A percentile compares a stretch with the other conserved stretches of the same genome.
phyloP scores from a whole-genome alignment of 2,888 invertebrate genomes.

The Tanypteryx hageni region DNA sequence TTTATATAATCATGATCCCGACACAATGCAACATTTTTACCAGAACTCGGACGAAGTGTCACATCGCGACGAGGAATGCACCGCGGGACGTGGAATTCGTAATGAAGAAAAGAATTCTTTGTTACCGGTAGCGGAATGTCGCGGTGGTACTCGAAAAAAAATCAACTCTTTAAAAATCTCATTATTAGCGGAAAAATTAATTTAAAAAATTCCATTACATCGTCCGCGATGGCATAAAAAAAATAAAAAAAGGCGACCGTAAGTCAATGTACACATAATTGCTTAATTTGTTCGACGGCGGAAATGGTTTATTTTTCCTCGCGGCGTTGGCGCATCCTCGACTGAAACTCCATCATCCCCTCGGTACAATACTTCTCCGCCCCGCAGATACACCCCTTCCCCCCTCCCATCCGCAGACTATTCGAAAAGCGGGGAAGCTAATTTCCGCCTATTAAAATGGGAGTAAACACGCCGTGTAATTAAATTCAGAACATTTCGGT shows the following conservation, averaged over 20 bases:
- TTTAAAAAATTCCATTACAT: not conserved
- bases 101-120: not conserved
- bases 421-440: constrained; percentile 52
- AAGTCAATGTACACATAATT: not conserved
- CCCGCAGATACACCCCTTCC: not conserved
- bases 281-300: not conserved
- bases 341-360: not conserved
- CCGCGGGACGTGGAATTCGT: not conserved
- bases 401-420: not conserved
- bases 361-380: not conserved
- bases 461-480: constrained; percentile 63
- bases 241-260: no score
- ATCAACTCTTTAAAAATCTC: not conserved
- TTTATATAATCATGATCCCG: not conserved
- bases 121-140: not conserved
- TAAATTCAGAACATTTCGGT: constrained; percentile 52
- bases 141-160: not conserved
- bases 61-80: not conserved
- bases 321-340: not conserved
- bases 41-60: not conserved
- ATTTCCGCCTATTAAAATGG: constrained; percentile 56
- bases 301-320: not conserved
- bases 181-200: not conserved
- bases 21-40: not conserved
- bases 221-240: not conserved